Evolutionary conservation across 2,113 vertebrate genomes (phyloP).

Genomic region (Dasypus novemcinctus): DNA sequence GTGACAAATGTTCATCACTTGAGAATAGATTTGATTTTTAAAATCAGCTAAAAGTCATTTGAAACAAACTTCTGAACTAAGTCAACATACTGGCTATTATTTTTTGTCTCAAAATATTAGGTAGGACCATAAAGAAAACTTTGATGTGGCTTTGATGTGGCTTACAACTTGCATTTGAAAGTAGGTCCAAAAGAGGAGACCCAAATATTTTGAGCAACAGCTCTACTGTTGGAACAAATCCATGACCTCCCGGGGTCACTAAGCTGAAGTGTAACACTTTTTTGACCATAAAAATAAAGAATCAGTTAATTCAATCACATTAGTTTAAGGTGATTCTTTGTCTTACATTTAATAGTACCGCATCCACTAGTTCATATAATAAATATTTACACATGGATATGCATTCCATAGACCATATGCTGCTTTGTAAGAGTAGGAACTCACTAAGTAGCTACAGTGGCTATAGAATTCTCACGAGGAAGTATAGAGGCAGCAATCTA

Average conservation of each 20-base stretch:
- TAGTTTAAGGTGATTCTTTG: constrained; percentile 5
- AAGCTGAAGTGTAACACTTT: neutral
- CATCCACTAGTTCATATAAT: neutral
- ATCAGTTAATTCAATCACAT: neutral
- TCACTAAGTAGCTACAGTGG: constrained; percentile 10
- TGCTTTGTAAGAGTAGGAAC: neutral
- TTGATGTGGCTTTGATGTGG: neutral
- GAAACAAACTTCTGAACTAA: constrained; percentile 12
- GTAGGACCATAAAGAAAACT: neutral
- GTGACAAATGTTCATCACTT: constrained; percentile 15
- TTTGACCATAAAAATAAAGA: neutral
- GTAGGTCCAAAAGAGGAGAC: neutral
- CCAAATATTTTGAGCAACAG: constrained; percentile 4
- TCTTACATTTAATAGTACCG: neutral
- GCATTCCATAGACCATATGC: neutral
- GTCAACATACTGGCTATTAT: neutral
- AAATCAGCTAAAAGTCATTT: constrained; percentile 13
- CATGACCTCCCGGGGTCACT: neutral
- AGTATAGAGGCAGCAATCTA: neutral
- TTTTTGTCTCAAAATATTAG: constrained; percentile 11
- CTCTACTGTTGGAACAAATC: neutral
- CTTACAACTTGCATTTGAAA: constrained; percentile 30
- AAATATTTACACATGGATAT: neutral
- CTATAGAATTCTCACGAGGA: constrained; percentile 3
- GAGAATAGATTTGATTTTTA: constrained; percentile 13